These are phyloP conservation scores for Calephelis virginiensis DNA, from an alignment of 1,140 invertebrate genomes.

Conservation along the genomic window DNA sequence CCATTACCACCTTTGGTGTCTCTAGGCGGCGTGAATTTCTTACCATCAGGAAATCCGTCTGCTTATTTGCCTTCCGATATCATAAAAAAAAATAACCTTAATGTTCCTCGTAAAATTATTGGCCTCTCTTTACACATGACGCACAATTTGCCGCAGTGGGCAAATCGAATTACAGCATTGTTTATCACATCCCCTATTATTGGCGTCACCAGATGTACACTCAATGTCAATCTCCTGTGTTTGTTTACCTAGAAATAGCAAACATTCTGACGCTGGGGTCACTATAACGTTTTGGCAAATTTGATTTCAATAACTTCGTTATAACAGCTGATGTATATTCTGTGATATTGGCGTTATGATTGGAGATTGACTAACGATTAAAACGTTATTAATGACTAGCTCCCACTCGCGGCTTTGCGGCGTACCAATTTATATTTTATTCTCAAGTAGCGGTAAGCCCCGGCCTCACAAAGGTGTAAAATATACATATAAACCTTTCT, in stretches of 20 bases:
- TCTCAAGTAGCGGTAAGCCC: too few relatives aligned
- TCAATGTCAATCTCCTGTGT: slow-evolving; percentile 69
- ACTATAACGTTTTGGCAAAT: slow-evolving; percentile 58
- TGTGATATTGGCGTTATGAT: neutral
- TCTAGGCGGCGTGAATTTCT: too few relatives aligned
- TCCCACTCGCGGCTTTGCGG: too few relatives aligned
- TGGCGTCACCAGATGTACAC: slow-evolving; percentile 75
- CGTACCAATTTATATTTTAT: too few relatives aligned
- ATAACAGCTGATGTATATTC: slow-evolving; percentile 22
- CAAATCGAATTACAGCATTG: slow-evolving; percentile 72
- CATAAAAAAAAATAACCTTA: too few relatives aligned
- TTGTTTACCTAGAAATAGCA: slow-evolving; percentile 74
- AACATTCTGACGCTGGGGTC: slow-evolving; percentile 65
- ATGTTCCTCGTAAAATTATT: slow-evolving; percentile 6
- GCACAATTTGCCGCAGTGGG: slow-evolving; percentile 61
- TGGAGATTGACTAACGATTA: too few relatives aligned
- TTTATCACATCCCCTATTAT: slow-evolving; percentile 71
- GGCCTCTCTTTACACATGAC: slow-evolving; percentile 14
- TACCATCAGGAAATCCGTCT: too few relatives aligned
- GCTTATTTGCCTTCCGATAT: too few relatives aligned
- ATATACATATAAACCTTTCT: too few relatives aligned
- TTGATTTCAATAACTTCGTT: slow-evolving; percentile 69
- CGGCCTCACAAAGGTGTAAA: too few relatives aligned
- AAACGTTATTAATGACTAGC: too few relatives aligned
- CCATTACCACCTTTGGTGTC: too few relatives aligned